A percentile compares a stretch with the other conserved stretches of the same genome.
Evolutionary conservation across 2,888 invertebrate genomes (phyloP).

Genomic region (Hydrotaea diabolus): DNA sequence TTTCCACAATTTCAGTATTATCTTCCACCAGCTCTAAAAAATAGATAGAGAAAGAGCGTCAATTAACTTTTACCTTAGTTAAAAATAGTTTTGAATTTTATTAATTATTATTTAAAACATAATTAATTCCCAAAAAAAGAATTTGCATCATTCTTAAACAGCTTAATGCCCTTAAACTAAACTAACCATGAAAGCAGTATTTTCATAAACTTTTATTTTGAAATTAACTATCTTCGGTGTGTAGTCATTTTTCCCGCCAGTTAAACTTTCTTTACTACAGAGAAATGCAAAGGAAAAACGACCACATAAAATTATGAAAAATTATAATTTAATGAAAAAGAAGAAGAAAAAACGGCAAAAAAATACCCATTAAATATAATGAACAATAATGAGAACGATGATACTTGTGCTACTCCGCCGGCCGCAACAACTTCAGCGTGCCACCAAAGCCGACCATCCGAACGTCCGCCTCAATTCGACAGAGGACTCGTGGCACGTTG

Average conservation of each 20-base stretch:
- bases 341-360: slow-evolving; percentile 29
- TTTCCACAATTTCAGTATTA: too few relatives aligned
- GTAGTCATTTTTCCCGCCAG: background rate
- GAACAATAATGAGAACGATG: slow-evolving; percentile 63
- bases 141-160: background rate
- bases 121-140: too few relatives aligned
- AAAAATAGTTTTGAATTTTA: too few relatives aligned
- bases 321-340: slow-evolving; percentile 61
- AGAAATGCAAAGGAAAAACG: slow-evolving; percentile 12
- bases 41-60: too few relatives aligned
- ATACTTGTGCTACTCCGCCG: slow-evolving; percentile 22
- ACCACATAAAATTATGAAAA: slow-evolving; percentile 57
- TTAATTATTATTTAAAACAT: too few relatives aligned
- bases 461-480: background rate
- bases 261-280: slow-evolving; percentile 5
- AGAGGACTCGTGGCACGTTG: background rate
- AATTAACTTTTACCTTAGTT: too few relatives aligned
- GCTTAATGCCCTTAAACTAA: background rate
- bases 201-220: slow-evolving; percentile 7
- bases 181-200: background rate
- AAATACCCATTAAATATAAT: slow-evolving; percentile 61
- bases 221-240: slow-evolving; percentile 19
- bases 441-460: background rate
- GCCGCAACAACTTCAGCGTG: background rate
- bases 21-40: too few relatives aligned